These are phyloP conservation scores for Gracilinanus agilis DNA, from an alignment of 2,113 vertebrate genomes.

Conservation along the genomic window DNA sequence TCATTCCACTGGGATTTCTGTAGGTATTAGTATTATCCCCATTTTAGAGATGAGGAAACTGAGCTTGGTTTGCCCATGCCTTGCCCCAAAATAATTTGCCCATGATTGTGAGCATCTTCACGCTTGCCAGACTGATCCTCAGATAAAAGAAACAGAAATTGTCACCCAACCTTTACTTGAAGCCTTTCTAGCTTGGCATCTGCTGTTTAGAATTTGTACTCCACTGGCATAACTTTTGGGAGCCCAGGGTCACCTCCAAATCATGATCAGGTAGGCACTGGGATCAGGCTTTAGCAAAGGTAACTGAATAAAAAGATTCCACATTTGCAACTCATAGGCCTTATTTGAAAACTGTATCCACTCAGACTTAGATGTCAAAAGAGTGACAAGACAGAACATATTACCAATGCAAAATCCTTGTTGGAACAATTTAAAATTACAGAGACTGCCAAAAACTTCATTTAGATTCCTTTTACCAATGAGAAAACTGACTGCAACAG, in stretches of 20 bases:
- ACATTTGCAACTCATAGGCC: background rate
- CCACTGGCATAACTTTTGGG: background rate
- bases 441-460: background rate
- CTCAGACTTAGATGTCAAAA: slow-evolving; percentile 13
- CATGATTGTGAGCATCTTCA: background rate
- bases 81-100: background rate
- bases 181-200: background rate
- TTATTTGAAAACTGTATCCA: slow-evolving; percentile 30
- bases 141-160: background rate
- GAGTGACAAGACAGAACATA: slow-evolving; percentile 13
- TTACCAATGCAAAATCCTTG: slow-evolving; percentile 20
- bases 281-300: background rate
- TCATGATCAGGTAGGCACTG: background rate
- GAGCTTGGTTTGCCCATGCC: background rate
- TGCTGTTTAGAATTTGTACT: background rate
- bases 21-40: background rate
- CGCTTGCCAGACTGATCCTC: background rate
- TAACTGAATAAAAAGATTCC: slow-evolving; percentile 5
- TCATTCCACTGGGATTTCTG: background rate
- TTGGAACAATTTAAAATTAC: slow-evolving; percentile 45
- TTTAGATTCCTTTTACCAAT: slow-evolving; percentile 21
- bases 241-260: background rate
- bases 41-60: background rate
- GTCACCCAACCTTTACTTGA: background rate
- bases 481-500: slow-evolving; percentile 30